Evolutionary conservation across 2,888 invertebrate species (phyloP).

Genomic region (Meteorus colon): DNA sequence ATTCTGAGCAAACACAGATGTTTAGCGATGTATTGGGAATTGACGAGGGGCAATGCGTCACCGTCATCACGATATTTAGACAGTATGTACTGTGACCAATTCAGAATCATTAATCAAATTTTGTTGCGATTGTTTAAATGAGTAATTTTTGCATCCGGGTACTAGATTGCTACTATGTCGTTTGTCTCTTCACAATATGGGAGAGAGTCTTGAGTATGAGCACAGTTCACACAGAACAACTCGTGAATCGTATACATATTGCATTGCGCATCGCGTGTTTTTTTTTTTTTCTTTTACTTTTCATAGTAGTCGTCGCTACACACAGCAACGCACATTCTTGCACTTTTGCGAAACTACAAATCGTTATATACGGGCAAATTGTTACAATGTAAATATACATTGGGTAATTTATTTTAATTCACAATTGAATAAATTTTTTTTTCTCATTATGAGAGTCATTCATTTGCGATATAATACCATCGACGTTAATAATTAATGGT

Average conservation of each 20-base stretch:
- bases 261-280: not conserved
- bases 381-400: not conserved
- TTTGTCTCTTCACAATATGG: not conserved
- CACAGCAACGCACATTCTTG: not conserved
- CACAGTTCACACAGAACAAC: not conserved
- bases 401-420: not conserved
- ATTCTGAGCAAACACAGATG: conserved; percentile 10
- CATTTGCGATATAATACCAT: not conserved
- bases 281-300: not conserved
- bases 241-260: conserved; percentile 14
- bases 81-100: not conserved
- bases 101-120: not conserved
- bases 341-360: conserved; percentile 14
- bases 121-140: not conserved
- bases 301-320: not conserved
- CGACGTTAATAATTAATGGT: not conserved
- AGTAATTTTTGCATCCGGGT: not conserved
- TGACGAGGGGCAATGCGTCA: not conserved
- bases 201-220: not conserved
- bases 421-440: not conserved
- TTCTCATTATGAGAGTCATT: not conserved
- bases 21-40: conserved; percentile 13
- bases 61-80: not conserved
- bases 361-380: not conserved
- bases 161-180: not conserved